phyloP scores from a whole-genome alignment of 2,888 invertebrate species.

The Hirtodrosophila confusa region DNA sequence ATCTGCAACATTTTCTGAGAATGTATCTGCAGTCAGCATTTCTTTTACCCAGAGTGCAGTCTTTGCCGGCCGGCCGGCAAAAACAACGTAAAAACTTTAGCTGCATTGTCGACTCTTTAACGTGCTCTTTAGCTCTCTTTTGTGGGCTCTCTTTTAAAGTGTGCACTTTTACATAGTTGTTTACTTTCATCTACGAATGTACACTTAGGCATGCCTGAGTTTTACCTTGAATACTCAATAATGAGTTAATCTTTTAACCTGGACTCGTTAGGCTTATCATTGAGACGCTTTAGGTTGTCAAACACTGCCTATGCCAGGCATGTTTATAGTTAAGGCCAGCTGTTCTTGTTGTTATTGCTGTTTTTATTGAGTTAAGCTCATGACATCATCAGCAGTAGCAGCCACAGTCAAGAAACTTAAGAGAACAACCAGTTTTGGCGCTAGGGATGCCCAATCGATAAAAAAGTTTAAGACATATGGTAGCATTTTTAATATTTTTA shows the following conservation, averaged over 20 bases:
- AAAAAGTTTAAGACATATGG: too few relatives aligned
- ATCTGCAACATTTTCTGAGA: conserved; percentile 21
- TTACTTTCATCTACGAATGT: conserved; percentile 33
- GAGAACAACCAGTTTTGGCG: conserved; percentile 56
- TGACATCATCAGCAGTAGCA: conserved; percentile 59
- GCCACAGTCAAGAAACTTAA: conserved; percentile 25
- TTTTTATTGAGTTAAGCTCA: conserved; percentile 49
- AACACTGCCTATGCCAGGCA: conserved; percentile 23
- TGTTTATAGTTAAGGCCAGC: conserved; percentile 48
- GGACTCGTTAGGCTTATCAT: conserved; percentile 51
- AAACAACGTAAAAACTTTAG: conserved; percentile 30
- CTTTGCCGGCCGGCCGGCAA: conserved; percentile 75
- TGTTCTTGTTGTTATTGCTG: conserved; percentile 42
- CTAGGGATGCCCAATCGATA: conserved; percentile 35
- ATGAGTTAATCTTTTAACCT: conserved; percentile 70
- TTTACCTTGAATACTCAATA: conserved; percentile 71
- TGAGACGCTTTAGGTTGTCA: conserved; percentile 19
- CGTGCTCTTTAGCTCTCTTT: conserved; percentile 5
- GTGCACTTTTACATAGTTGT: conserved; percentile 23
- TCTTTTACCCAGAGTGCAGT: conserved; percentile 38
- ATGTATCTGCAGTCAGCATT: conserved; percentile 25
- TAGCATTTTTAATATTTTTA: too few relatives aligned
- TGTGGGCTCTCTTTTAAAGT: not conserved
- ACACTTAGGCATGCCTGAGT: conserved; percentile 5
- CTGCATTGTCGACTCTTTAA: conserved; percentile 11